A percentile compares a stretch with the other conserved stretches of the same genome.
These are phyloP conservation scores for Porites lobata DNA, from an alignment of 92 coral and sea anemone species.

Conservation along the genomic window DNA sequence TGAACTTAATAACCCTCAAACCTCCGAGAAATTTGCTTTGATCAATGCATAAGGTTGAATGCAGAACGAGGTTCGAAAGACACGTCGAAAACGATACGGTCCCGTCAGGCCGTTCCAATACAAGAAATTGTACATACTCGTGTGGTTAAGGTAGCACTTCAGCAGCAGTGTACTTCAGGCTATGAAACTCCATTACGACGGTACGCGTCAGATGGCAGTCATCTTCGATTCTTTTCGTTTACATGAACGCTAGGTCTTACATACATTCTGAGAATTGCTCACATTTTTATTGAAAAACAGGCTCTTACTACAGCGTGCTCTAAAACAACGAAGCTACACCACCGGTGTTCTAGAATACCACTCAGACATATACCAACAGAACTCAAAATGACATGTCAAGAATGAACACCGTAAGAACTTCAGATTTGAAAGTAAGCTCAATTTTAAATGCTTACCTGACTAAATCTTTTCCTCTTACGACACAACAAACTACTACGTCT, in stretches of 20 bases:
- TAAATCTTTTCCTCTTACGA: neutral
- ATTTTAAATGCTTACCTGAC: conserved; percentile 16
- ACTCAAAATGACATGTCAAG: neutral
- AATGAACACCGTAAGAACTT: neutral
- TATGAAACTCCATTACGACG: too few relatives aligned
- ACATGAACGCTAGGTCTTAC: neutral
- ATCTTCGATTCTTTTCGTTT: neutral
- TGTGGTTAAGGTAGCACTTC: neutral
- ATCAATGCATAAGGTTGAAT: neutral
- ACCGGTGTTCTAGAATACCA: neutral
- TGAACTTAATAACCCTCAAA: neutral
- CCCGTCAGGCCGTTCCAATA: neutral
- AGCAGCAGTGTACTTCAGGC: neutral
- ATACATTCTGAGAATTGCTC: too few relatives aligned
- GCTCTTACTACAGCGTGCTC: too few relatives aligned
- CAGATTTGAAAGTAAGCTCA: conserved; percentile 6
- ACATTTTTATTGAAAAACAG: too few relatives aligned
- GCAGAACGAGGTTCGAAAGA: neutral
- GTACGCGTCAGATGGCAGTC: neutral
- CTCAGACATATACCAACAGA: neutral
- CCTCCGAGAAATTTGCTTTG: too few relatives aligned
- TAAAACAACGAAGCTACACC: too few relatives aligned
- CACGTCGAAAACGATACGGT: neutral
- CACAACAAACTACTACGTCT: neutral
- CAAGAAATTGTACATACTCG: neutral